Conservation (phyloP, 2,888 invertebrate species). For the Polyploca ridens region DNA sequence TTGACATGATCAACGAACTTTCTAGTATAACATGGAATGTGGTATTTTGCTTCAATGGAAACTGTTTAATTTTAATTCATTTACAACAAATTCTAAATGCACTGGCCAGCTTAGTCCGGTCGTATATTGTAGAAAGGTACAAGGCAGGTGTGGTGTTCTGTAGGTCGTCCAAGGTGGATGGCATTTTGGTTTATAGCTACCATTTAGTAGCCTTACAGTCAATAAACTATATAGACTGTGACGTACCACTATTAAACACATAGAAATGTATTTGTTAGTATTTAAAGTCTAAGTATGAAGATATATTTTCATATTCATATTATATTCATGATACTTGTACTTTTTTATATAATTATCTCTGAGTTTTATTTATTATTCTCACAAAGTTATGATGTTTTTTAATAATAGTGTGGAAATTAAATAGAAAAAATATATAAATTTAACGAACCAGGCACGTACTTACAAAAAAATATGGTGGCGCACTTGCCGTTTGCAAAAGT, state of each 20-base stretch:
- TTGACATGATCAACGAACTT: too few species aligned
- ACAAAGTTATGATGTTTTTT: too few species aligned
- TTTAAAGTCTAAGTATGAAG: background rate
- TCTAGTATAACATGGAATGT: too few species aligned
- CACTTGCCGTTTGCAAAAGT: background rate
- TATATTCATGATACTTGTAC: background rate
- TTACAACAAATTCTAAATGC: conserved; percentile 13
- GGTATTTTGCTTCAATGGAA: background rate
- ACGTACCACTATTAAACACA: background rate
- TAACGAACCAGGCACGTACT: too few species aligned
- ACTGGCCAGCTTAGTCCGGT: conserved; percentile 31
- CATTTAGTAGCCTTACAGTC: conserved; percentile 38
- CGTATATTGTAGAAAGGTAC: conserved; percentile 30
- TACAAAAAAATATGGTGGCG: background rate
- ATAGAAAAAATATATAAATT: too few species aligned
- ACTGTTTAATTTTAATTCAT: conserved; percentile 18
- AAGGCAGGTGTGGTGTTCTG: conserved; percentile 50
- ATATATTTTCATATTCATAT: background rate
- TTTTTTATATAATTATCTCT: too few species aligned
- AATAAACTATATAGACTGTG: conserved; percentile 5
- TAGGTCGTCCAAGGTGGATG: conserved; percentile 55
- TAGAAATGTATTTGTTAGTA: background rate
- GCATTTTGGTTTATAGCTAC: conserved; percentile 56
- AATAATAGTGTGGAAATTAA: too few species aligned
- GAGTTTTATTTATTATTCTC: too few species aligned